A percentile compares a stretch with the other conserved stretches of the same genome.
phyloP scores from a whole-genome alignment of 2,113 vertebrate genomes.

The Thoracochromis brauschi region DNA sequence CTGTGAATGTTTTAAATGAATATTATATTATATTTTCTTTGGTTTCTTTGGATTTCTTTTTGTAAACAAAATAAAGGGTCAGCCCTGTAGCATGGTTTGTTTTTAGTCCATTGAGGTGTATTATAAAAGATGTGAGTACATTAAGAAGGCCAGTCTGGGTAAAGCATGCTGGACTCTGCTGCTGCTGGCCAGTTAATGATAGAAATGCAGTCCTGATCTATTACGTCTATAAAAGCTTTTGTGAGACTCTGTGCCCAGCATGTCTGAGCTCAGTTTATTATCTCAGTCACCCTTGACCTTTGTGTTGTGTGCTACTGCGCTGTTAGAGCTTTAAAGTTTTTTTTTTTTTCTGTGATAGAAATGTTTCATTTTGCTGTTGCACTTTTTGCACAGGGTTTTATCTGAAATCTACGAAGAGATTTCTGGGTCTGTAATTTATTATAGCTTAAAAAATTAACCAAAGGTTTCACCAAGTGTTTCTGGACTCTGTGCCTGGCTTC shows the following conservation, averaged over 20 bases:
- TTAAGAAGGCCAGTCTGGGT: neutral
- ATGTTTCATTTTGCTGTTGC: neutral
- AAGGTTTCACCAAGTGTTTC: neutral
- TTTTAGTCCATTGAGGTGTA: neutral
- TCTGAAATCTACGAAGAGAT: neutral
- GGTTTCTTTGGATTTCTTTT: neutral
- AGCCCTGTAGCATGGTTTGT: neutral
- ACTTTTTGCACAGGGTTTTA: neutral
- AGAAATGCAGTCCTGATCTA: neutral
- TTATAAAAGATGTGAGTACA: neutral
- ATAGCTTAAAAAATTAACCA: neutral
- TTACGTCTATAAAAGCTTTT: neutral
- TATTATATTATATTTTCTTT: neutral
- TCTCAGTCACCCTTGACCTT: neutral
- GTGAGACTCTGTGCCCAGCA: neutral
- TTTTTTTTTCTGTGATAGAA: neutral
- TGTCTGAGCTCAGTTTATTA: neutral
- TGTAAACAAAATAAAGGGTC: neutral
- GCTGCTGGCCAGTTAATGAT: neutral
- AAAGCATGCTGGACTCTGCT: neutral
- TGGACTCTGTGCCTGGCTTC: neutral
- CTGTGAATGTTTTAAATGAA: neutral
- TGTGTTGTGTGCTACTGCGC: neutral
- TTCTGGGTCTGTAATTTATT: neutral
- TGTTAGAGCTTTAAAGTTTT: neutral